phyloP scores from a whole-genome alignment of 2,888 invertebrate genomes.

The Bombylius major region DNA sequence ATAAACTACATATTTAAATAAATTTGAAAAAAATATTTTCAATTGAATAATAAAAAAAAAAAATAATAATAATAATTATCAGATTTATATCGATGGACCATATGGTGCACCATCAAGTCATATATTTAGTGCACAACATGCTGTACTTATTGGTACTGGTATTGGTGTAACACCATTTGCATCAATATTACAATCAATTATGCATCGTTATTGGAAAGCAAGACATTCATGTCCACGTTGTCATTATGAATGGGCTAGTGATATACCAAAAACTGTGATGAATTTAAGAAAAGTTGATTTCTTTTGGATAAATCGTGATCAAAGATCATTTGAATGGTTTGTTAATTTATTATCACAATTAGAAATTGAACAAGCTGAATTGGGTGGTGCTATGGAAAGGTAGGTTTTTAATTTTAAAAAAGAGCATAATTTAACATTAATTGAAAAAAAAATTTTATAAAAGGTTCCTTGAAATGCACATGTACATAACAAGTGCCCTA shows the following conservation, averaged over 20 bases:
- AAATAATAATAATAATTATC: neutral
- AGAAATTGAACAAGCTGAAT: slow-evolving; percentile 86
- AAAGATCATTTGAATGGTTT: slow-evolving; percentile 94
- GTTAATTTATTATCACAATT: slow-evolving; percentile 81
- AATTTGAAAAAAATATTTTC: no score
- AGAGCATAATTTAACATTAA: no score
- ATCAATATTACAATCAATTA: slow-evolving; percentile 85
- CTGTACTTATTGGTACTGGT: slow-evolving; percentile 85
- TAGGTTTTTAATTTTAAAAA: slow-evolving; percentile 37
- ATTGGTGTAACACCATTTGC: slow-evolving; percentile 97
- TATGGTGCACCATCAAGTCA: slow-evolving; percentile 92
- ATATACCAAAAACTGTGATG: slow-evolving; percentile 71
- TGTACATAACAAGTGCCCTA: slow-evolving; percentile 90
- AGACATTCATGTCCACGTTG: slow-evolving; percentile 76
- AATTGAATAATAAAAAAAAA: neutral
- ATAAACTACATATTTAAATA: no score
- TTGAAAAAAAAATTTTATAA: neutral
- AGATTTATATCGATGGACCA: slow-evolving; percentile 91
- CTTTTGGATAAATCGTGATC: slow-evolving; percentile 95
- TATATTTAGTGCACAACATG: slow-evolving; percentile 89
- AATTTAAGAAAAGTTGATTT: slow-evolving; percentile 88
- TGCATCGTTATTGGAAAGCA: slow-evolving; percentile 83
- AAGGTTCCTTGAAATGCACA: slow-evolving; percentile 75
- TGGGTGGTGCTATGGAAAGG: slow-evolving; percentile 68
- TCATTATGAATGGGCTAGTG: slow-evolving; percentile 70